phyloP scores from a whole-genome alignment of 2,888 invertebrate genomes.

The Eupithecia centaureata region DNA sequence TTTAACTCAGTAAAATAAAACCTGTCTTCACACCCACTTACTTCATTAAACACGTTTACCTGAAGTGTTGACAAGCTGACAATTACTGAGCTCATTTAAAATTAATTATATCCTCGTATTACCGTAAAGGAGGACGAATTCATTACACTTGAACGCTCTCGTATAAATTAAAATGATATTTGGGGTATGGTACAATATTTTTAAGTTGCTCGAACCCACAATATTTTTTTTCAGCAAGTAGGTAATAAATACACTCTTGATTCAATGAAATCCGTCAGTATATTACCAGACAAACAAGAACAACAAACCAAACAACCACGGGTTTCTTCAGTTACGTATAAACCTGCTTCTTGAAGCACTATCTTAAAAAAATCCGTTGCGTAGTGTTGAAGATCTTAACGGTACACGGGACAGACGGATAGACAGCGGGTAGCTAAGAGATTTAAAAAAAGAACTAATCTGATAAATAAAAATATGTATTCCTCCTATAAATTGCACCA shows the following conservation, averaged over 20 bases:
- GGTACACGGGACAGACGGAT: too few species aligned
- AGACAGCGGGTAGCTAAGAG: too few species aligned
- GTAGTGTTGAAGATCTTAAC: too few species aligned
- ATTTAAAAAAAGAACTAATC: neutral
- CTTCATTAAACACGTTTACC: constrained; percentile 32
- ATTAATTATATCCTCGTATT: constrained; percentile 65
- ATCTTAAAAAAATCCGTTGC: too few species aligned
- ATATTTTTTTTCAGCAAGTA: too few species aligned
- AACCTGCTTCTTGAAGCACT: too few species aligned
- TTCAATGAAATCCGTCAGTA: too few species aligned
- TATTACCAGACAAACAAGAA: too few species aligned
- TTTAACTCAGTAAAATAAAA: neutral
- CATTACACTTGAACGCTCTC: constrained; percentile 78
- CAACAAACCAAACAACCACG: too few species aligned
- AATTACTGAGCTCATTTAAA: constrained; percentile 70
- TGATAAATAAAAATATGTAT: neutral
- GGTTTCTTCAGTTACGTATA: too few species aligned
- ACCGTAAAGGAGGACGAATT: constrained; percentile 67
- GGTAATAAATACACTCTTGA: too few species aligned
- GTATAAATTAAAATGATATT: constrained; percentile 78
- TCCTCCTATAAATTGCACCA: neutral
- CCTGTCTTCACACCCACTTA: constrained; percentile 1
- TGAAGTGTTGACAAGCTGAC: constrained; percentile 66
- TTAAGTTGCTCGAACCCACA: neutral
- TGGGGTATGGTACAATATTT: constrained; percentile 53